Conservation (phyloP, 2,113 vertebrate genomes). For the Cettia cetti region DNA sequence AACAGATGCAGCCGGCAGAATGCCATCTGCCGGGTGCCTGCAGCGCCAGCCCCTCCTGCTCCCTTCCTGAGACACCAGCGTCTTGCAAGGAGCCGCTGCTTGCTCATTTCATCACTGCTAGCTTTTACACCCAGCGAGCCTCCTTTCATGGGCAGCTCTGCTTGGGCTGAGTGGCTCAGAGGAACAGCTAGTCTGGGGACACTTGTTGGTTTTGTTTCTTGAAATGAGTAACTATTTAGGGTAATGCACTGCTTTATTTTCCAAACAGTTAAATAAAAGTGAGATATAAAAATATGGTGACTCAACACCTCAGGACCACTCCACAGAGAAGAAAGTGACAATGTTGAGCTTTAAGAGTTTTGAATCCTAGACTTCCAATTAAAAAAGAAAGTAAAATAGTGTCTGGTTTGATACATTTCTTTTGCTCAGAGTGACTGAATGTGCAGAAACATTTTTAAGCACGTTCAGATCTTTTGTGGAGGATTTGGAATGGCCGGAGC, state of each 20-base stretch:
- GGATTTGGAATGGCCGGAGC: neutral
- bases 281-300: neutral
- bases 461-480: neutral
- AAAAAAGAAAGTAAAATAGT: neutral
- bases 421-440: neutral
- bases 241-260: neutral
- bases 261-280: neutral
- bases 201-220: neutral
- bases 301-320: neutral
- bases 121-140: rapidly evolving
- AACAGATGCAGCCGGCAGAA: neutral
- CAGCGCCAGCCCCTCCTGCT: rapidly evolving
- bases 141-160: neutral
- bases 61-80: rapidly evolving
- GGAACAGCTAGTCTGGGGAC: neutral
- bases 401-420: neutral
- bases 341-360: neutral
- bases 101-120: neutral
- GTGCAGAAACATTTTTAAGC: neutral
- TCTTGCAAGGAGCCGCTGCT: neutral
- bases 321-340: neutral
- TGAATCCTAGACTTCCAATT: neutral
- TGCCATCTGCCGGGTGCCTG: neutral
- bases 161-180: neutral
- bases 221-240: neutral